These are phyloP conservation scores for Lepas anatifera DNA, from an alignment of 2,888 invertebrate species.

Conservation along the genomic window DNA sequence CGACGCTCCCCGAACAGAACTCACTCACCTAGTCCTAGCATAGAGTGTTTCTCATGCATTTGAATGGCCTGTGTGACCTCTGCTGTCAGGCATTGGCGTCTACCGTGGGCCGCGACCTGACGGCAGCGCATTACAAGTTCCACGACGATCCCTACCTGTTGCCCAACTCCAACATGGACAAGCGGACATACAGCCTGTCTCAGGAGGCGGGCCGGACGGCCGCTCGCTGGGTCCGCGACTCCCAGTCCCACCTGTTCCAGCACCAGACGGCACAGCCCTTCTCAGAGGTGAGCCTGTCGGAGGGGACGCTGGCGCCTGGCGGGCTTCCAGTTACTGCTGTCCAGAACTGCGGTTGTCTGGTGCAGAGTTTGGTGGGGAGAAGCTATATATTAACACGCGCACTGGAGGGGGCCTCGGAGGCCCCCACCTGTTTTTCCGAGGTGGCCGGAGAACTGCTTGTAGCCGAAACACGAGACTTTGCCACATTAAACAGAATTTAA, in stretches of 20 bases:
- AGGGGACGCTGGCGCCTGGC: no score
- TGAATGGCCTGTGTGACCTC: slow-evolving; percentile 13
- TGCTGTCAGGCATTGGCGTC: slow-evolving; percentile 50
- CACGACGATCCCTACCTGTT: slow-evolving; percentile 83
- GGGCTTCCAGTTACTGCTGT: no score
- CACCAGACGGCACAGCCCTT: slow-evolving; percentile 51
- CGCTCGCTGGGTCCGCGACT: slow-evolving; percentile 65
- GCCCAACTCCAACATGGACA: slow-evolving; percentile 54
- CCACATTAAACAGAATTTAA: no score
- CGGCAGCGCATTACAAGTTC: slow-evolving; percentile 77
- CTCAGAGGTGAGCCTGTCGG: slow-evolving; percentile 42
- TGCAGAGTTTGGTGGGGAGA: no score
- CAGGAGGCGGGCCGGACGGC: slow-evolving; percentile 77
- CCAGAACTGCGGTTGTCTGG: no score
- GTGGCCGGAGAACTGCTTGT: no score
- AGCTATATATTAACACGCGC: no score
- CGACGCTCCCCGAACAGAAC: no score
- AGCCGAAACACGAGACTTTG: no score
- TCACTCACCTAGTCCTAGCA: background rate
- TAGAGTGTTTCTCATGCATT: background rate
- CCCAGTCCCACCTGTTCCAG: slow-evolving; percentile 56
- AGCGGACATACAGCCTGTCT: slow-evolving; percentile 62
- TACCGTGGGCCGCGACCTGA: slow-evolving; percentile 65
- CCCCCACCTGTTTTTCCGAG: no score
- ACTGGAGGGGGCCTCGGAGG: no score